Conservation (phyloP, 1,140 invertebrate species). For the Dreissena polymorpha region DNA sequence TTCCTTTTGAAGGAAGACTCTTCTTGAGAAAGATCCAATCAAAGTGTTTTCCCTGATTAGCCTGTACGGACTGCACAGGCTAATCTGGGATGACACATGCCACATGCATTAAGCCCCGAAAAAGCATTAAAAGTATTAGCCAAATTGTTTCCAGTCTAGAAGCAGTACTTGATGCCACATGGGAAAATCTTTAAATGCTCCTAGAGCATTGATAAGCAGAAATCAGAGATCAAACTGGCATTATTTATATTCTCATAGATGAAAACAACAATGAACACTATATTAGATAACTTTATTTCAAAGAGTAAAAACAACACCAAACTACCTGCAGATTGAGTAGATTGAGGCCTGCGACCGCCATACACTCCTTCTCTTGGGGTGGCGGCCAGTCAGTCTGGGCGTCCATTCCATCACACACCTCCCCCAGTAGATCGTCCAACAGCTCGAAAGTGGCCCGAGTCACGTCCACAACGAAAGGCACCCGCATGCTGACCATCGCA, state of each 20-base stretch:
- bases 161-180: too few relatives aligned
- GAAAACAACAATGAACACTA: not conserved
- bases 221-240: not conserved
- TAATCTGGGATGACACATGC: too few relatives aligned
- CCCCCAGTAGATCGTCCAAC: conserved; percentile 86
- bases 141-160: too few relatives aligned
- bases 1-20: too few relatives aligned
- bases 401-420: conserved; percentile 85
- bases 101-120: too few relatives aligned
- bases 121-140: not conserved
- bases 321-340: conserved; percentile 91
- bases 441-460: conserved; percentile 89
- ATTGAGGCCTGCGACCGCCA: conserved; percentile 93
- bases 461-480: conserved; percentile 95
- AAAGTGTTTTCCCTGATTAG: too few relatives aligned
- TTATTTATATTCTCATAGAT: not conserved
- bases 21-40: too few relatives aligned
- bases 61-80: too few relatives aligned
- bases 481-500: conserved; percentile 80
- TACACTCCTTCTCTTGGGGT: conserved; percentile 93
- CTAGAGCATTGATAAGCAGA: too few relatives aligned
- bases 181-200: too few relatives aligned
- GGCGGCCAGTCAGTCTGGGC: conserved; percentile 84
- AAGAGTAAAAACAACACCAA: not conserved
- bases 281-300: not conserved